phyloP scores from a whole-genome alignment of 2,888 invertebrate genomes.

The Monopis laevigella region DNA sequence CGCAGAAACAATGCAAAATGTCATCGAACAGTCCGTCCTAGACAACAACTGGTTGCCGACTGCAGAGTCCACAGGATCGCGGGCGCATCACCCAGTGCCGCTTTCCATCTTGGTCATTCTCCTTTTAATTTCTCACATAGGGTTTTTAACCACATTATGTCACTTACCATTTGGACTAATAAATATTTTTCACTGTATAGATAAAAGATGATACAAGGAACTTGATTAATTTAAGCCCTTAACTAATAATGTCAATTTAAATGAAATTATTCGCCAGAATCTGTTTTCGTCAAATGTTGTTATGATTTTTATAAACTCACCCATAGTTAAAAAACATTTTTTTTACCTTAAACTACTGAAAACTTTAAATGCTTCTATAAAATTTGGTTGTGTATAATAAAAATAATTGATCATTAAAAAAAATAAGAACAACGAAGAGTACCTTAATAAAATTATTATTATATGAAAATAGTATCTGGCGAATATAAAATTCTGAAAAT shows the following conservation, averaged over 20 bases:
- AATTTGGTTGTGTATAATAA: too few species aligned
- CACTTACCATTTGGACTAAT: neutral
- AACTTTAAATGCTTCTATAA: too few species aligned
- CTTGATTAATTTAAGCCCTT: conserved; percentile 10
- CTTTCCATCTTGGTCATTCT: conserved; percentile 23
- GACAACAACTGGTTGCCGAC: conserved; percentile 63
- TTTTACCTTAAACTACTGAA: too few species aligned
- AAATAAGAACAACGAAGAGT: too few species aligned
- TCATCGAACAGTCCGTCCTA: conserved; percentile 60
- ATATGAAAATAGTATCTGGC: too few species aligned
- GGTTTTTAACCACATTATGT: neutral
- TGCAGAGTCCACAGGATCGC: conserved; percentile 46
- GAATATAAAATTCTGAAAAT: too few species aligned
- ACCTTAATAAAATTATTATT: too few species aligned
- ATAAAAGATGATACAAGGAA: conserved; percentile 38
- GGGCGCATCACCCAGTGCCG: conserved; percentile 31
- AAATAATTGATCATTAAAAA: too few species aligned
- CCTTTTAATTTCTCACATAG: neutral
- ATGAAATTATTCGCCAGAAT: too few species aligned
- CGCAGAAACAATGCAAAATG: conserved; percentile 60
- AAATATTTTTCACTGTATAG: neutral
- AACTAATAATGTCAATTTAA: conserved; percentile 27
- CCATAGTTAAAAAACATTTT: too few species aligned
- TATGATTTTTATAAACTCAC: too few species aligned
- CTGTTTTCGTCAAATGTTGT: too few species aligned